phyloP scores from a whole-genome alignment of 2,888 invertebrate genomes.

The Ophioninae sp. region DNA sequence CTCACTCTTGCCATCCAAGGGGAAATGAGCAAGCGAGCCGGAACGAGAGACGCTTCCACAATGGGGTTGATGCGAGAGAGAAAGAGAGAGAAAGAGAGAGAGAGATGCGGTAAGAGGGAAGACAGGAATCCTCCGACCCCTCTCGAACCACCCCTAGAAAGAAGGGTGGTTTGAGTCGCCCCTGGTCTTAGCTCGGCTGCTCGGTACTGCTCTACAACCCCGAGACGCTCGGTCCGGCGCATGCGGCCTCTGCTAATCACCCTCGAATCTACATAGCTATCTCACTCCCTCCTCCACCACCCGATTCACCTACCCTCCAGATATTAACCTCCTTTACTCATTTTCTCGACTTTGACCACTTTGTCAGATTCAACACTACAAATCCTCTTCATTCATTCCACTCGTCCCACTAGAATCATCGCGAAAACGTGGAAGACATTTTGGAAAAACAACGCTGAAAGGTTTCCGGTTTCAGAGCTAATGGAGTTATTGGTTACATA shows the following conservation, averaged over 20 bases:
- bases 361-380: constrained; percentile 20
- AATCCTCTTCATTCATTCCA: too few relatives aligned
- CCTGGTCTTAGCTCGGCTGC: constrained; percentile 73
- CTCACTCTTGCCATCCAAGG: constrained; percentile 63
- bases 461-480: too few relatives aligned
- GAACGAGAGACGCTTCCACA: constrained; percentile 27
- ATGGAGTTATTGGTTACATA: too few relatives aligned
- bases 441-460: too few relatives aligned
- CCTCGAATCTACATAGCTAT: constrained; percentile 65
- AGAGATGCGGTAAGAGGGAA: constrained; percentile 44
- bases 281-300: constrained; percentile 68
- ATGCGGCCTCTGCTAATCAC: constrained; percentile 77
- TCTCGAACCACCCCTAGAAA: constrained; percentile 64
- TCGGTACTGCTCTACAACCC: constrained; percentile 63
- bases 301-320: constrained; percentile 46
- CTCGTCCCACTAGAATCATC: too few relatives aligned
- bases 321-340: constrained; percentile 22
- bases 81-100: constrained; percentile 40
- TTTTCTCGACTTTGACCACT: not conserved
- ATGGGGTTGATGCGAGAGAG: constrained; percentile 35
- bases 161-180: constrained; percentile 72
- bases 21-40: constrained; percentile 60
- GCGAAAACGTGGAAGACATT: too few relatives aligned
- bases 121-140: constrained; percentile 50
- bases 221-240: constrained; percentile 71